Evolutionary conservation across 2,888 invertebrate genomes (phyloP).

Genomic region (Drosophila kokeensis): DNA sequence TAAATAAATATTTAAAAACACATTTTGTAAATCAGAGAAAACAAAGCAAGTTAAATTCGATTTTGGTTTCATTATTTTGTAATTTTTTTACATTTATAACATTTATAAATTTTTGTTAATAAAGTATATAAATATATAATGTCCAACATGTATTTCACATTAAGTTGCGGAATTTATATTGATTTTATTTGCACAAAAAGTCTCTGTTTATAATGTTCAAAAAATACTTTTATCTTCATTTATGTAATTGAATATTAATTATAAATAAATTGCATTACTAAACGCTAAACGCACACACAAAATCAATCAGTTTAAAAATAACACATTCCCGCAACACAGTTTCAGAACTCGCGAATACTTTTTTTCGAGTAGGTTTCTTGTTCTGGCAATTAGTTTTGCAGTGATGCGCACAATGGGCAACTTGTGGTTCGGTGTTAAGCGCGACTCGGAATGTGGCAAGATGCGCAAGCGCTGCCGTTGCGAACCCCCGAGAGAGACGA

Average conservation of each 20-base stretch:
- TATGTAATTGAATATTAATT: constrained; percentile 18
- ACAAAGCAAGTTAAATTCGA: not conserved
- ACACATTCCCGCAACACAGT: constrained; percentile 14
- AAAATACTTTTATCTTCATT: not conserved
- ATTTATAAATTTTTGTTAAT: not conserved
- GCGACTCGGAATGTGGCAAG: constrained; percentile 84
- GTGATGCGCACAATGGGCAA: constrained; percentile 69
- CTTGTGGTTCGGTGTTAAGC: constrained; percentile 83
- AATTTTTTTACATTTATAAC: not conserved
- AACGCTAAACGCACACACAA: constrained; percentile 30
- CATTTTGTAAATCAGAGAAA: not conserved
- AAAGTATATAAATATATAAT: not conserved
- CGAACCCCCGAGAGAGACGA: constrained; percentile 61
- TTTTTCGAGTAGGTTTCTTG: constrained; percentile 9
- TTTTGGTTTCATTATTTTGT: not conserved
- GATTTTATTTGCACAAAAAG: not conserved
- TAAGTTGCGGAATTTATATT: not conserved
- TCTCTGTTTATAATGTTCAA: not conserved
- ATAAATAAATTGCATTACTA: constrained; percentile 17
- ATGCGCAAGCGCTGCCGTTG: constrained; percentile 71
- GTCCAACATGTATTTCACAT: not conserved
- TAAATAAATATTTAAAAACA: not conserved
- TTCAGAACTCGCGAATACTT: constrained; percentile 44
- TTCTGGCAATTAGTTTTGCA: constrained; percentile 32
- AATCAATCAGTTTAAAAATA: constrained; percentile 15